Base-by-base conservation (phyloP, 2,113 vertebrate genomes). In the Cephalopterus ornatus region DNA sequence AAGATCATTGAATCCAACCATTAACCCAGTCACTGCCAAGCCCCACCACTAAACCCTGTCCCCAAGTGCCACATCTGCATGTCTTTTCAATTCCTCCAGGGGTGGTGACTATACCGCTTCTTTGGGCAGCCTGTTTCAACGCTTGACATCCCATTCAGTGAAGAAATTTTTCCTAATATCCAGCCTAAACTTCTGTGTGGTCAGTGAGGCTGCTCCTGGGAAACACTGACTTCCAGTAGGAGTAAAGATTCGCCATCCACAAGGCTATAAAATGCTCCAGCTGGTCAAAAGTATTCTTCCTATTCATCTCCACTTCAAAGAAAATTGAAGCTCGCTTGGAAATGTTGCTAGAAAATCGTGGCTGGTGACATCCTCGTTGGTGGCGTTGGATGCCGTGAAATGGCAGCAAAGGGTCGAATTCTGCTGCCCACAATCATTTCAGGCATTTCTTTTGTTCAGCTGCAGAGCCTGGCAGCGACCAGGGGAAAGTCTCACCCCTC, bases 1-100 rank as follows among this genome's bases (percentile, higher is more conserved):
- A 24, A 49, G 15, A 63, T 44, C 63, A 32, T 33, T 0, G 1
- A 37, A 26, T 83, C 47, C 12, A 71, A 0, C 32, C 9, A 37
- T 33, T 42, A 77, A 37, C 22, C 22, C 42, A 44, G 35, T n/a
- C 18, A 14, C 21, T 16, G 32, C 42, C 35, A 56, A 77, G 22
- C 8, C 22, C 26, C 26, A 24, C 30, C 16, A 30, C 37, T 59
- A 74, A 81, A 23, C 33, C 35, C 24, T 16, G 10, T 50, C 26
- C 70, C 35, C 32, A 63, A 1, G 26, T 84, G 35, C 27, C 27
- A 28, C 22, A 37, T 63, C 15, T 8, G 1, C 8, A 20, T 8
- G 46, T 17, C 18, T 77, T 33, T 3, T 63, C 49, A 56, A 56
- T 63, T 32, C 22, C 56, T 56, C 10, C 27, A 44, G 42, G 32